Base-by-base conservation (phyloP, 2,113 vertebrate genomes). In the Daphoenositta chrysoptera region DNA sequence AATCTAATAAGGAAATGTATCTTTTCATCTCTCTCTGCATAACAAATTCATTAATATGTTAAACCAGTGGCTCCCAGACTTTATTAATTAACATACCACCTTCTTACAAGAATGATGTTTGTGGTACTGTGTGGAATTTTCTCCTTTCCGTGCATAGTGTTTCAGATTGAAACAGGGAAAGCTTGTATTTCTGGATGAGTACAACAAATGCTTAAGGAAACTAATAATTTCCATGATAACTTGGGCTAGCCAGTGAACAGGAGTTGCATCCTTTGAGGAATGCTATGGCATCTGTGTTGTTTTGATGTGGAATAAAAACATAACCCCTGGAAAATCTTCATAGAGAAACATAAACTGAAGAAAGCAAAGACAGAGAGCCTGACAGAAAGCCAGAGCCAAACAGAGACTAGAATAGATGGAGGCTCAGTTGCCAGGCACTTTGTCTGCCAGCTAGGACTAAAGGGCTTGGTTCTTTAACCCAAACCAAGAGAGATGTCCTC, bases 51-150 rank as follows among this genome's bases (percentile, higher is more conserved):
- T 91, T 89, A 95, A 57, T 61, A 95, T 89, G 78, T 76, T 95
- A 96, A 95, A 87, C 20, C 53, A 87, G 83, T 79, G 90, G 91
- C 61, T 96, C 86, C 61, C 60, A 94, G 77, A 81, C 83, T 95
- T 93, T 57, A 94, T 94, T 95, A 94, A 94, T 95, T 96, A 96
- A 68, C 95, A 96, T 95, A 96, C 77, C 87, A 93, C 78, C 35
- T 90, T 77, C 83, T 77, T 95, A 58, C 71, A 92, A 83, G 47
- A 80, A 57, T 82, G 39, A 60, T 71, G 72, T 78, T 89, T 92
- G 87, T 79, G 93, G 96, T 82, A 65, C 69, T 71, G 60, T 0
- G 1, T 87, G 89, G 77, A 92, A 82, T 96, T 76, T 89, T 87
- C 65, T 95, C 69, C 89, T 87, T 94, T 89, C 77, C 0, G 0